A percentile compares a stretch with the other conserved stretches of the same genome.
phyloP scores from a whole-genome alignment of 1,140 invertebrate species.

The Aphidius ervi region DNA sequence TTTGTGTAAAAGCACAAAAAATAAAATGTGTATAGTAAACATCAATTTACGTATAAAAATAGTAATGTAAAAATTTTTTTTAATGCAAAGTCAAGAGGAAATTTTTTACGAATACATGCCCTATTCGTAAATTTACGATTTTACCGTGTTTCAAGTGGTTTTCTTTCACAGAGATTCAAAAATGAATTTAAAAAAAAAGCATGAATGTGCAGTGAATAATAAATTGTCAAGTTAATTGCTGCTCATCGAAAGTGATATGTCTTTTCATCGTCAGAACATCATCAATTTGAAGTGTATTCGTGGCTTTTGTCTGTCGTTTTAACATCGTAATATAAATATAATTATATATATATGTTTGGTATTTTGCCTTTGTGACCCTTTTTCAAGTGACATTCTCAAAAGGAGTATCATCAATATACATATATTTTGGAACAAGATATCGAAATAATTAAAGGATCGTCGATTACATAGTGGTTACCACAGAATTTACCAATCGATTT shows the following conservation, averaged over 20 bases:
- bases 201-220: conserved; percentile 24
- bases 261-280: background rate
- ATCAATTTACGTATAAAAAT: conserved; percentile 29
- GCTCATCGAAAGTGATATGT: conserved; percentile 2
- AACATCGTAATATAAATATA: too few species aligned
- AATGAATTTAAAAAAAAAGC: background rate
- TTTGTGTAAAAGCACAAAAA: too few species aligned
- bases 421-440: conserved; percentile 30
- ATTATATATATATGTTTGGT: too few species aligned
- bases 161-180: background rate
- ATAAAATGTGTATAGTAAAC: conserved; percentile 1
- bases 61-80: conserved; percentile 21
- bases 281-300: too few species aligned
- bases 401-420: background rate
- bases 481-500: conserved; percentile 45
- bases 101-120: conserved; percentile 14
- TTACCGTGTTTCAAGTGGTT: background rate
- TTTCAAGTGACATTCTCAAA: too few species aligned
- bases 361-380: too few species aligned
- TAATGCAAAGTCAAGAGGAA: conserved; percentile 23
- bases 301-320: too few species aligned
- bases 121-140: conserved; percentile 2
- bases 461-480: conserved; percentile 25
- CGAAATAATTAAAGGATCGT: background rate
- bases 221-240: conserved; percentile 18